Evolutionary conservation across 2,113 vertebrate species (phyloP).

Genomic region (Antennarius striatus): DNA sequence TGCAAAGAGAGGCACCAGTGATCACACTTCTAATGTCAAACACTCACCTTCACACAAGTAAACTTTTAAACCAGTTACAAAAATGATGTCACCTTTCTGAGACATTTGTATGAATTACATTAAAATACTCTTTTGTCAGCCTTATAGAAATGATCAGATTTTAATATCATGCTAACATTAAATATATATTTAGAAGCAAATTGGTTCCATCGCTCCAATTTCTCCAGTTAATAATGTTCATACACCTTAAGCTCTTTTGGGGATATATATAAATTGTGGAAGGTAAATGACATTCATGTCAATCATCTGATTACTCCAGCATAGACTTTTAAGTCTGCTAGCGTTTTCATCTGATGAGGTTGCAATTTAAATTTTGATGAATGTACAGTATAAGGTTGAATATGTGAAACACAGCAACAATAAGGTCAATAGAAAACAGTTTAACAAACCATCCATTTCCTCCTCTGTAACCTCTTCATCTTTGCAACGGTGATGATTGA

Average conservation of each 20-base stretch:
- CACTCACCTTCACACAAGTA: no score
- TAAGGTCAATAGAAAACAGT: background rate
- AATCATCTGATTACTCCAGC: background rate
- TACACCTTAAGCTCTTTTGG: background rate
- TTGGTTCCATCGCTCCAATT: background rate
- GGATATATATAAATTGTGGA: background rate
- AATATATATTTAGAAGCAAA: slow-evolving; percentile 24
- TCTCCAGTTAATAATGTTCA: slow-evolving; percentile 18
- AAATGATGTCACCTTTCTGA: slow-evolving; percentile 23
- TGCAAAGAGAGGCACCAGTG: slow-evolving; percentile 7
- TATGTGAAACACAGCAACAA: background rate
- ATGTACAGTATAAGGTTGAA: background rate
- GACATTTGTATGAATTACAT: slow-evolving; percentile 10
- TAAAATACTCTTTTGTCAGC: slow-evolving; percentile 14
- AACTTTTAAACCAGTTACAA: no score
- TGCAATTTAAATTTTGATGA: background rate
- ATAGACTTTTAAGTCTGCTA: background rate
- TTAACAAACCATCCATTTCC: background rate
- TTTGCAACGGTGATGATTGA: background rate
- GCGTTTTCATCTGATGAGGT: slow-evolving; percentile 5
- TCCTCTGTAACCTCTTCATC: background rate
- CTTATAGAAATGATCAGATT: slow-evolving; percentile 36
- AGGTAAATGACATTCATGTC: slow-evolving; percentile 21
- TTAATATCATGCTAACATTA: background rate
- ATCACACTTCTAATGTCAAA: slow-evolving; percentile 64